Evolutionary conservation across 2,797 vertebrate species (phyloP).

Genomic region (Ciconia nigra): DNA sequence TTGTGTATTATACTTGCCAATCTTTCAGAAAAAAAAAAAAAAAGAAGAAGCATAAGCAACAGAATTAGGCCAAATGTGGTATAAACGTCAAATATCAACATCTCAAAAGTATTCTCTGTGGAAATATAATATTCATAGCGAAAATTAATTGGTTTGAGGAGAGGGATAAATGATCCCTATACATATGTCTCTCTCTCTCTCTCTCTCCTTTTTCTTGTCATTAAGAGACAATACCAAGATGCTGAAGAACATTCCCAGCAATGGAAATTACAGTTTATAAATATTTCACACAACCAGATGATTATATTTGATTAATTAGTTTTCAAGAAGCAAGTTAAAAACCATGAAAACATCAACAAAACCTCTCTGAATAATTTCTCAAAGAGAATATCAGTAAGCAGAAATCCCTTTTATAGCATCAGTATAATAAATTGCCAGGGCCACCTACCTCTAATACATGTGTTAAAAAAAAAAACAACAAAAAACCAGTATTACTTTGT

Average conservation of each 20-base stretch:
- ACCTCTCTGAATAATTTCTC: conserved; percentile 16
- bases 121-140: not conserved
- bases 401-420: not conserved
- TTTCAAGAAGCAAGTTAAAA: conserved; percentile 42
- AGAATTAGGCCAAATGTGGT: not conserved
- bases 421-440: not conserved
- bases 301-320: conserved; percentile 52
- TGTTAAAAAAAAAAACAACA: not conserved
- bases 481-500: not conserved
- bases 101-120: not conserved
- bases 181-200: not conserved
- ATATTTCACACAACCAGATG: conserved; percentile 36
- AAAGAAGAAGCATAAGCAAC: not conserved
- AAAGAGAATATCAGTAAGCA: not conserved
- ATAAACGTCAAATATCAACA: not conserved
- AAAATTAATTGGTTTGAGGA: not conserved
- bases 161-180: not conserved
- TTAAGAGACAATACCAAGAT: conserved; percentile 10
- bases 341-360: conserved; percentile 16
- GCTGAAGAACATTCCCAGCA: not conserved
- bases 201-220: not conserved
- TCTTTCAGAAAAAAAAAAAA: not conserved
- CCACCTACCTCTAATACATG: not conserved
- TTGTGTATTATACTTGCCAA: not conserved
- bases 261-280: conserved; percentile 42